Percentiles rank a stretch among this genome's conserved stretches.
These are phyloP conservation scores for Latheticus oryzae DNA, from an alignment of 2,888 invertebrate genomes.

Conservation along the genomic window DNA sequence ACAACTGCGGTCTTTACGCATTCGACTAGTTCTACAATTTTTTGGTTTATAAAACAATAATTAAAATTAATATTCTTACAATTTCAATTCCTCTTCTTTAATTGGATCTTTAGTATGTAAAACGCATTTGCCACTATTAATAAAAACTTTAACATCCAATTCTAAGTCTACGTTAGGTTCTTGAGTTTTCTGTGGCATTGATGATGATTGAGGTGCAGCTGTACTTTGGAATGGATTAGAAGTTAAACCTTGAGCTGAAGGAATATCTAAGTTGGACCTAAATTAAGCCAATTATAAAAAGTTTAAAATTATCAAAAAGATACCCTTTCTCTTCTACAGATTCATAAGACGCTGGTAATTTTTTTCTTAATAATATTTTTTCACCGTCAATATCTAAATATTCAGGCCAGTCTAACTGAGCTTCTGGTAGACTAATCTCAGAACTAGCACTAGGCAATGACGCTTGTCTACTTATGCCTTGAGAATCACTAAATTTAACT, in stretches of 20 bases:
- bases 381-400: slow-evolving; percentile 75
- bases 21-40: no score
- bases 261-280: no score
- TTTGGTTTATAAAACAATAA: no score
- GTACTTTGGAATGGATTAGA: slow-evolving; percentile 47
- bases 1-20: slow-evolving; percentile 77
- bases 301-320: no score
- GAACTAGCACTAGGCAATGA: slow-evolving; percentile 82
- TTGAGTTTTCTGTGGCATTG: slow-evolving; percentile 68
- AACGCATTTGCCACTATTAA: slow-evolving; percentile 97
- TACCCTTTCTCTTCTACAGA: slow-evolving; percentile 53
- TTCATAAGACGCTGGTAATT: slow-evolving; percentile 63
- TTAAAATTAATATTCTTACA: no score
- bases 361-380: slow-evolving; percentile 73
- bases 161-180: slow-evolving; percentile 97
- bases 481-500: slow-evolving; percentile 73
- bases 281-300: no score
- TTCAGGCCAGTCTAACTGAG: slow-evolving; percentile 70
- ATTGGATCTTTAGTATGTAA: slow-evolving; percentile 88
- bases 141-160: slow-evolving; percentile 94
- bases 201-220: slow-evolving; percentile 41
- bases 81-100: slow-evolving; percentile 76
- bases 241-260: slow-evolving; percentile 44
- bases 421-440: slow-evolving; percentile 74
- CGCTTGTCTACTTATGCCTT: slow-evolving; percentile 75